Percentiles rank a stretch among this genome's conserved stretches.
These are phyloP conservation scores for Pachymerium ferrugineum DNA, from an alignment of 2,888 invertebrate species.

Conservation along the genomic window DNA sequence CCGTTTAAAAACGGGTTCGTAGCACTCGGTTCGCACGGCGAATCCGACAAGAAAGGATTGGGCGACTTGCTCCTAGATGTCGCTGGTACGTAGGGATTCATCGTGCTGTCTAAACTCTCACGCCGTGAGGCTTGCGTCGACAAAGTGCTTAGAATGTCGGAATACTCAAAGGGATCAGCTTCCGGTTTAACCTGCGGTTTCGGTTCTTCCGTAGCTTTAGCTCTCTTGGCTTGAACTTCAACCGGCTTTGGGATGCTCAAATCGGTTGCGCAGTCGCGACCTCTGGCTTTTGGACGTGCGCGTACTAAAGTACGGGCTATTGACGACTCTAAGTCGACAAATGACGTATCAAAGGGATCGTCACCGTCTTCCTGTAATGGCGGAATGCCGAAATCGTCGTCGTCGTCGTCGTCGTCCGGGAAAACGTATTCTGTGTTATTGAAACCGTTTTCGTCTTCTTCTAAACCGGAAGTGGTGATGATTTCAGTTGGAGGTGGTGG, in stretches of 20 bases:
- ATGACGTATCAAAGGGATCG: constrained; percentile 83
- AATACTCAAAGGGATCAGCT: constrained; percentile 63
- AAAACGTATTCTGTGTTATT: constrained; percentile 34
- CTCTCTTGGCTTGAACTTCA: neutral
- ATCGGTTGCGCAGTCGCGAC: neutral
- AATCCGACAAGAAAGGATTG: constrained; percentile 29
- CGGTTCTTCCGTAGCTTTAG: neutral
- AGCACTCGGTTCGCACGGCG: neutral
- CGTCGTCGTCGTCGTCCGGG: constrained; percentile 17
- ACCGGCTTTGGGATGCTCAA: neutral
- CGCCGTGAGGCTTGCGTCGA: neutral
- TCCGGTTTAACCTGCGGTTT: constrained; percentile 40
- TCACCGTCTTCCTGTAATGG: constrained; percentile 57
- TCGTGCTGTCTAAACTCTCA: neutral
- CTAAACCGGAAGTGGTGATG: neutral
- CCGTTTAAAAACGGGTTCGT: constrained; percentile 37
- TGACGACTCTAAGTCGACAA: constrained; percentile 64
- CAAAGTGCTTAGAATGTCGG: constrained; percentile 29
- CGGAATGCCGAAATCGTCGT: constrained; percentile 35
- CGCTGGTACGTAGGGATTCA: neutral
- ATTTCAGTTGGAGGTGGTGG: constrained; percentile 39
- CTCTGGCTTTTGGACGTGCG: constrained; percentile 65
- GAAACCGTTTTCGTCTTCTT: neutral
- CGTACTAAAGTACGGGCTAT: constrained; percentile 44
- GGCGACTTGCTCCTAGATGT: constrained; percentile 28